A percentile compares a stretch with the other conserved stretches of the same genome.
These are phyloP conservation scores for Rallus crepitans DNA, from an alignment of 2,797 vertebrate species.

Conservation along the genomic window DNA sequence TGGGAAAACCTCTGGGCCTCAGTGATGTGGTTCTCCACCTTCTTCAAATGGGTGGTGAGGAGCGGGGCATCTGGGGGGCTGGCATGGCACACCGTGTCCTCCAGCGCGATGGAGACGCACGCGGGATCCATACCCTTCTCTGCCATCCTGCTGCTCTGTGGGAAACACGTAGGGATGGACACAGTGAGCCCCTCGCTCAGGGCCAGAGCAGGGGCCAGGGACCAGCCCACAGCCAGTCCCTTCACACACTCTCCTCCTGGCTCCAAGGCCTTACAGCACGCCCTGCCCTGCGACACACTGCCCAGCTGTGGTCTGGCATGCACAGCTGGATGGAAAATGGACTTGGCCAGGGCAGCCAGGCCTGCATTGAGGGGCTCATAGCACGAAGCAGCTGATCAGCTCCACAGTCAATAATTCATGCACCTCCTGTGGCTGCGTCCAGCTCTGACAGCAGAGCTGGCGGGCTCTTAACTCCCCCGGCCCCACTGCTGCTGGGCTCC, in stretches of 20 bases:
- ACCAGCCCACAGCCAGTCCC: neutral
- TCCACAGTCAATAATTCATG: neutral
- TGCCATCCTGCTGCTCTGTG: slow-evolving; percentile 87
- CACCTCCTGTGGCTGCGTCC: neutral
- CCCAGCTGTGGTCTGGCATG: neutral
- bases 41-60: slow-evolving; percentile 94
- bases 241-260: neutral
- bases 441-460: neutral
- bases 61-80: slow-evolving; percentile 86
- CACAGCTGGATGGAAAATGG: neutral
- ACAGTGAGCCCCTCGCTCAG: neutral
- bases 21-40: slow-evolving; percentile 98
- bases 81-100: slow-evolving; percentile 86
- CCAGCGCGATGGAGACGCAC: slow-evolving; percentile 88
- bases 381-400: neutral
- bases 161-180: neutral
- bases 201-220: neutral
- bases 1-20: slow-evolving; percentile 97
- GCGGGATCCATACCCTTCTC: slow-evolving; percentile 87
- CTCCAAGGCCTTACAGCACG: neutral
- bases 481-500: neutral
- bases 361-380: neutral
- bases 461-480: neutral
- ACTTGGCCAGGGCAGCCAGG: neutral
- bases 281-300: neutral